Percentiles rank a stretch among this genome's conserved stretches.
Evolutionary conservation across 2,888 invertebrate species (phyloP).

Genomic region (Yponomeuta malinellus): DNA sequence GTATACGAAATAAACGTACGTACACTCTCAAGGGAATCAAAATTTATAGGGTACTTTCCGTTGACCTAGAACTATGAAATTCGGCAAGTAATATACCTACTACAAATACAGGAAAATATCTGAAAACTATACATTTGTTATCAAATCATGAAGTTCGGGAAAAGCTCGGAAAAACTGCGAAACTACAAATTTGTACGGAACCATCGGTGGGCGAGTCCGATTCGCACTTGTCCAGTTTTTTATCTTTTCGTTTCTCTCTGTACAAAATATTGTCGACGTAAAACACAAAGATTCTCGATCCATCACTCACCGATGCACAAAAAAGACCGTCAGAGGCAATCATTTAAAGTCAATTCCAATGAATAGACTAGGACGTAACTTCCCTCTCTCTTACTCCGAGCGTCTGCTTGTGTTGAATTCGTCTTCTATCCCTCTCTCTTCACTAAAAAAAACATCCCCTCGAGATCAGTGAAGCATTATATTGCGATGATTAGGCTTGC

Average conservation of each 20-base stretch:
- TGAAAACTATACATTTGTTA: no score
- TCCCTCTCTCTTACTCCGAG: constrained; percentile 35
- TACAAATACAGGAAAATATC: no score
- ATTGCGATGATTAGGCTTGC: constrained; percentile 73
- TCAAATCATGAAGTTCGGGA: no score
- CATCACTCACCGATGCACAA: constrained; percentile 67
- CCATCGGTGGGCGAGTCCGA: no score
- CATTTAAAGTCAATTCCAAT: constrained; percentile 74
- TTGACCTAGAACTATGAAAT: no score
- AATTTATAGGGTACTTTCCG: no score
- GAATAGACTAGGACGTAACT: constrained; percentile 37
- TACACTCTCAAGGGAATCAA: no score
- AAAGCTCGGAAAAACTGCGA: no score
- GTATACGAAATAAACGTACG: no score
- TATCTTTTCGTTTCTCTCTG: neutral
- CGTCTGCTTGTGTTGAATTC: constrained; percentile 23
- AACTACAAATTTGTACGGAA: no score
- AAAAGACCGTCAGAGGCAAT: constrained; percentile 57
- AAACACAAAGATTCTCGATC: constrained; percentile 62
- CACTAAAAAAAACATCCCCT: constrained; percentile 60
- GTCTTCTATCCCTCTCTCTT: constrained; percentile 33
- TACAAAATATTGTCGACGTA: constrained; percentile 30
- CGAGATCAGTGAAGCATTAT: constrained; percentile 64
- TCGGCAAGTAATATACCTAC: no score
- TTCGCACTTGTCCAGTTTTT: neutral